Evolutionary conservation across 2,797 vertebrate species (phyloP), one percentile per base, ranked within the genome.

Genomic region (Brachyalestes nurse): DNA sequence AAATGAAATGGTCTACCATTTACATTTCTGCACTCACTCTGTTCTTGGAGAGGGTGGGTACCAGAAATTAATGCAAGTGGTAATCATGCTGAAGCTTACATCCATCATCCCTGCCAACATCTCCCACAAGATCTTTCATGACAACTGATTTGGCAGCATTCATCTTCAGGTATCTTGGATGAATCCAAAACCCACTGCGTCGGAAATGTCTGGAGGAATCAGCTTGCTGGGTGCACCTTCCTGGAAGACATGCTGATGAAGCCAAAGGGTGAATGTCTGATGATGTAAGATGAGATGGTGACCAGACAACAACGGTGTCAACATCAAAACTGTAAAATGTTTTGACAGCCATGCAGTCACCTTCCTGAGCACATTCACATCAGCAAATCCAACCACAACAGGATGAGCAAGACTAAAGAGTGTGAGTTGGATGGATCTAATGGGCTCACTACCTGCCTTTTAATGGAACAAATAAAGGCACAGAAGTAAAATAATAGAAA

Each of bases 231-330:
- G 38, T 42, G 64, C 38, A 66, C 34, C 38, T 40, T 66, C 64
- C 38, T 66, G 64, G 64, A 42, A 66, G 34, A 66, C 3, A 42
- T 66, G 64, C 64, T 42, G 64, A 66, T n/a, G 34, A 66, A 66
- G 38, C 62, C 7, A 42, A 66, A n/a, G 6, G 38, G n/a, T 6
- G 9, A 42, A 19, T 66, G 16, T n/a, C n/a, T 66, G 64, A 66
- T 66, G 17, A 40, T 40, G 64, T 66, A 21, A 40, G 64, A 66
- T 66, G 64, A 66, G 38, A 42, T 42, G 38, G 17, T 66, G 64
- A n/a, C 34, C 64, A 42, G 12, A 40, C 6, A 12, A 42, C 6
- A 14, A 64, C n/a, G 64, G 38, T 40, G 38, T 42, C 38, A 64
- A 42, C 64, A 42, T 42, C 34, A 66, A 4, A 42, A n/a, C 0